These are phyloP conservation scores for Lithosia quadra DNA, from an alignment of 2,888 invertebrate species.

Conservation along the genomic window DNA sequence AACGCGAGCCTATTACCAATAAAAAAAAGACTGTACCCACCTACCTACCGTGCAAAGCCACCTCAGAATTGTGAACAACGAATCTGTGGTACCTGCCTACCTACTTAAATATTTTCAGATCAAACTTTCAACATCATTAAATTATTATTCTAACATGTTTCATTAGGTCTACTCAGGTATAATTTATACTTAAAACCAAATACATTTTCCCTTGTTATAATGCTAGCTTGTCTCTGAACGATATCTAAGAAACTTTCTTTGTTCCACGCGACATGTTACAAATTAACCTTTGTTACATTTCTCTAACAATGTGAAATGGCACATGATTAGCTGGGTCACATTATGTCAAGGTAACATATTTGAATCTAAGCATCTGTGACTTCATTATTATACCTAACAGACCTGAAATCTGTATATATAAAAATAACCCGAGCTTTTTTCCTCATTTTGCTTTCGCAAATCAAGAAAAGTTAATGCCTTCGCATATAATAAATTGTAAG, in stretches of 20 bases:
- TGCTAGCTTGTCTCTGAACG: background rate
- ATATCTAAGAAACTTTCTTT: conserved; percentile 48
- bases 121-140: too few species aligned
- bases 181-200: too few species aligned
- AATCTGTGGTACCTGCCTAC: too few species aligned
- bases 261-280: conserved; percentile 46
- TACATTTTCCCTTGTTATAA: background rate
- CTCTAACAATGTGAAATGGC: conserved; percentile 63
- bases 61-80: too few species aligned
- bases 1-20: too few species aligned
- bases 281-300: conserved; percentile 54
- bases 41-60: too few species aligned
- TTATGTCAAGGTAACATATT: conserved; percentile 78
- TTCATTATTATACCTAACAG: conserved; percentile 69
- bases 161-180: too few species aligned
- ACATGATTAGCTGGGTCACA: conserved; percentile 81
- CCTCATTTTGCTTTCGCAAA: conserved; percentile 53
- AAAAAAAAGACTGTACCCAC: too few species aligned
- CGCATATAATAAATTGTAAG: conserved; percentile 52
- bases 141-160: too few species aligned
- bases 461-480: conserved; percentile 70
- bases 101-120: too few species aligned
- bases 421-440: conserved; percentile 38
- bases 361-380: conserved; percentile 57
- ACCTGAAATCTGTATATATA: conserved; percentile 66